phyloP scores from a whole-genome alignment of 2,797 vertebrate genomes.

The Phylloscopus collybita region DNA sequence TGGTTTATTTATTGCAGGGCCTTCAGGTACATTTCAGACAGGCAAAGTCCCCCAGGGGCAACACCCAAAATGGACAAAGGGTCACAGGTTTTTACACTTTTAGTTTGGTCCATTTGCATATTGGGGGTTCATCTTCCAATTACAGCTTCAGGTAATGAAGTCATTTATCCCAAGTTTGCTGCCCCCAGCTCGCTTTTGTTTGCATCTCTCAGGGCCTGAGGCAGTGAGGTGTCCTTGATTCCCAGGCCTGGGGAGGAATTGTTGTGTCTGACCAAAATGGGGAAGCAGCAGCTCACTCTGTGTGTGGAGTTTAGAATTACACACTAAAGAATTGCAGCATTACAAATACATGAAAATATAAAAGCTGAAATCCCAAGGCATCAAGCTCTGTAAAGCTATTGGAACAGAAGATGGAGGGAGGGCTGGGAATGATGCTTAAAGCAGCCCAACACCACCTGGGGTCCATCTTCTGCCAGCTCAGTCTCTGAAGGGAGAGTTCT shows the following conservation, averaged over 20 bases:
- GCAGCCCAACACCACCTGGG: neutral
- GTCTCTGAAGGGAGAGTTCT: neutral
- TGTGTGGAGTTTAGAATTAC: fast-evolving
- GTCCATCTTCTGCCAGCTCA: neutral
- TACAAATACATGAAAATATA: neutral
- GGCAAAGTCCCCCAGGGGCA: fast-evolving
- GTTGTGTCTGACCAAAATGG: neutral
- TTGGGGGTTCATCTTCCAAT: neutral
- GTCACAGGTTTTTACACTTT: neutral
- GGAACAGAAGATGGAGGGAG: neutral
- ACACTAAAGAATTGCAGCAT: fast-evolving
- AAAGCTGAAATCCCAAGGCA: neutral
- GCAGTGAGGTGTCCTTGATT: neutral
- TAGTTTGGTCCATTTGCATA: neutral
- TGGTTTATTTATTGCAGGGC: neutral
- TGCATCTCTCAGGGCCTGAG: neutral
- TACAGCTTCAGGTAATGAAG: neutral
- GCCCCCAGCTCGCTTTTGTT: neutral
- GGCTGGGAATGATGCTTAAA: neutral
- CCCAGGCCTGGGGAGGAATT: neutral
- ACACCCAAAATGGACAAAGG: fast-evolving
- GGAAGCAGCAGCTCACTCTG: neutral
- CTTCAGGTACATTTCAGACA: neutral
- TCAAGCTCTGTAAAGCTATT: neutral
- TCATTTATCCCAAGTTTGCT: neutral